These are phyloP conservation scores for Helostoma temminkii DNA, from an alignment of 2,797 vertebrate species.

Conservation along the genomic window DNA sequence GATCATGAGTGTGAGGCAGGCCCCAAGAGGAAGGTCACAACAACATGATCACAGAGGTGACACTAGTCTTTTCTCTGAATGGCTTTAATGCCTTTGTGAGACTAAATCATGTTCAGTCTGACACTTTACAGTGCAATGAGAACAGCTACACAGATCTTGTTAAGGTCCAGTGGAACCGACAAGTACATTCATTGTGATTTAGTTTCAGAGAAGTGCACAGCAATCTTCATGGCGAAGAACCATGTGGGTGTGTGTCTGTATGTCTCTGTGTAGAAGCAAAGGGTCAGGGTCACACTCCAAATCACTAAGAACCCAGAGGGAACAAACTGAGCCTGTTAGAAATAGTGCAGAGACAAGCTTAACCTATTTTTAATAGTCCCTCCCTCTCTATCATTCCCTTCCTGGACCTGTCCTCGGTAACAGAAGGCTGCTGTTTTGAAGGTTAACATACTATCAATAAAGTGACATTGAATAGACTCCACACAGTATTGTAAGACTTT, in stretches of 20 bases:
- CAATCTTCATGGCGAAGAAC: constrained; percentile 58
- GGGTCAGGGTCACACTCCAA: constrained; percentile 79
- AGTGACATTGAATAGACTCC: constrained; percentile 68
- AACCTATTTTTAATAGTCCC: constrained; percentile 80
- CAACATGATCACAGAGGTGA: constrained; percentile 40
- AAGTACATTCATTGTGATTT: constrained; percentile 79
- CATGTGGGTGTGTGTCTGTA: constrained; percentile 20
- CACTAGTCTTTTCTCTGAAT: constrained; percentile 62
- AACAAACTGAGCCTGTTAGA: constrained; percentile 75
- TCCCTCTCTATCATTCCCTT: constrained; percentile 69
- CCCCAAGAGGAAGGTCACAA: constrained; percentile 10
- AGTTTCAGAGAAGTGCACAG: constrained; percentile 66
- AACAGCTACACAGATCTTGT: constrained; percentile 68
- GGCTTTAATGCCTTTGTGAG: constrained; percentile 63
- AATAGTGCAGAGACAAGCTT: constrained; percentile 79
- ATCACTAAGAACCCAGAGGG: constrained; percentile 70
- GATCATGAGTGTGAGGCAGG: neutral
- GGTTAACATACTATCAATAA: constrained; percentile 77
- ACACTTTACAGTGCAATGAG: constrained; percentile 55
- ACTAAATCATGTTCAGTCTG: constrained; percentile 65
- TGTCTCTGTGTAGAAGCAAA: constrained; percentile 52
- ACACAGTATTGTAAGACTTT: constrained; percentile 56
- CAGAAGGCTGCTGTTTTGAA: constrained; percentile 71
- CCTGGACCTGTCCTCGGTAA: constrained; percentile 65
- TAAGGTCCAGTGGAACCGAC: constrained; percentile 68